Base-by-base conservation (phyloP, 1,140 invertebrate species). In the Platyura marginata region DNA sequence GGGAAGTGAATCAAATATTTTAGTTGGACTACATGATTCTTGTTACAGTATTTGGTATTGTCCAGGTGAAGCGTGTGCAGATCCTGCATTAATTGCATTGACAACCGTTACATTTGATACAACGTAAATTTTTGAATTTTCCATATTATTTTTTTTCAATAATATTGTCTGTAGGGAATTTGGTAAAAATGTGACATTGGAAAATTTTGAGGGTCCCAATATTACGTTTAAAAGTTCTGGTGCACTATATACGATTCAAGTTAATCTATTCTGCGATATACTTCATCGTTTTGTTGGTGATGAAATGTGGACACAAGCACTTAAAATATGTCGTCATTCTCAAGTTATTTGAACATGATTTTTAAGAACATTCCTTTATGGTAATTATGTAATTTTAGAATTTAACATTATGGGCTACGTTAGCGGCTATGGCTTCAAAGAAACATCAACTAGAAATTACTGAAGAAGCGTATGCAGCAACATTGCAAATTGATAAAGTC, bases 391-490 rank as follows among this genome's bases (percentile, higher is more conserved):
- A n/a, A n/a, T n/a, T n/a, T n/a, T 55, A 79, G 71, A 81, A 85
- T 49, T 75, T 80, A 40, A 72, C 70, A 39, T 58, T 92, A 13
- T 94, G 90, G 90, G 79, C 86, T 9, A 83, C 81, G 46, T 64
- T 93, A 50, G 90, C 89, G 2, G 83, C 81, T 1, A 72, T 91
- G 62, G 77, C 89, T 21, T 78, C 77, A 1, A 72, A 80, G 42
- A 73, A 73, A 36, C 81, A 77, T 54, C 74, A 89, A 51, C 59
- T 92, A 23, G 72, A 78, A 44, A 76, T 85, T 23, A 87, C 88
- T 9, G 88, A 94, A 67, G 78, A 91, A 55, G 82, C 86, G 19
- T 95, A 90, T 61, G 81, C 87, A 20, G 83, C 86, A n/a, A 81
- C 93, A 22, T 70, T 79, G 47, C 78, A 88, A 69, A 76, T 74